A percentile compares a stretch with the other conserved stretches of the same genome.
Conservation (phyloP, 1,140 invertebrate species). For the Drosophila murphyi region DNA sequence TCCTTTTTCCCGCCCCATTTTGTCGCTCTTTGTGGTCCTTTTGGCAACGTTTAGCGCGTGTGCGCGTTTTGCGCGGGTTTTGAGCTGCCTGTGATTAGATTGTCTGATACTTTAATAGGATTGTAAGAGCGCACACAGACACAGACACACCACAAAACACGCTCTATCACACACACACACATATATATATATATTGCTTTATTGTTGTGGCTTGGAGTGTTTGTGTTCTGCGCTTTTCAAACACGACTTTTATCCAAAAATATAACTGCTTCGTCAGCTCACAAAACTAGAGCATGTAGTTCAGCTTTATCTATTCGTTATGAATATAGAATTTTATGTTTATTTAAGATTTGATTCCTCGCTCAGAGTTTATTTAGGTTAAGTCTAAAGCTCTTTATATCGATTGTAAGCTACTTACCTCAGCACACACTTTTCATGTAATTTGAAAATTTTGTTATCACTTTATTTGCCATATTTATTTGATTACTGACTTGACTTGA, state of each 20-base stretch:
- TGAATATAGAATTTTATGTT: too few relatives aligned
- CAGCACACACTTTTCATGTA: too few relatives aligned
- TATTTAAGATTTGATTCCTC: too few relatives aligned
- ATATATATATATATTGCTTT: background rate
- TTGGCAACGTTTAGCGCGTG: constrained; percentile 75
- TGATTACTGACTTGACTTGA: too few relatives aligned
- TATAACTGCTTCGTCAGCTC: constrained; percentile 7
- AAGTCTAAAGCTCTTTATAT: too few relatives aligned
- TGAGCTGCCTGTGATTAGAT: constrained; percentile 78
- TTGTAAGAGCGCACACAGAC: constrained; percentile 63
- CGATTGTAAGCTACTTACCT: too few relatives aligned
- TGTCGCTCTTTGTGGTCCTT: constrained; percentile 41
- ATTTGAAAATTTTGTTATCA: too few relatives aligned
- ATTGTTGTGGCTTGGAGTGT: constrained; percentile 5
- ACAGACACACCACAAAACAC: constrained; percentile 8
- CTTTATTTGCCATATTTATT: too few relatives aligned
- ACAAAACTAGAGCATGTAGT: background rate
- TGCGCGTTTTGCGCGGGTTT: constrained; percentile 69
- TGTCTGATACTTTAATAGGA: constrained; percentile 83
- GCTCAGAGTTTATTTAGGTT: too few relatives aligned
- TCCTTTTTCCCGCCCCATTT: background rate
- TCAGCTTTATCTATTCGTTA: too few relatives aligned
- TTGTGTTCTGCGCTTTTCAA: constrained; percentile 36
- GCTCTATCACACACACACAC: background rate
- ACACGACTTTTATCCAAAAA: constrained; percentile 20